Conservation (phyloP, 2,888 invertebrate species). For the Zygothrica quintamaculata region DNA sequence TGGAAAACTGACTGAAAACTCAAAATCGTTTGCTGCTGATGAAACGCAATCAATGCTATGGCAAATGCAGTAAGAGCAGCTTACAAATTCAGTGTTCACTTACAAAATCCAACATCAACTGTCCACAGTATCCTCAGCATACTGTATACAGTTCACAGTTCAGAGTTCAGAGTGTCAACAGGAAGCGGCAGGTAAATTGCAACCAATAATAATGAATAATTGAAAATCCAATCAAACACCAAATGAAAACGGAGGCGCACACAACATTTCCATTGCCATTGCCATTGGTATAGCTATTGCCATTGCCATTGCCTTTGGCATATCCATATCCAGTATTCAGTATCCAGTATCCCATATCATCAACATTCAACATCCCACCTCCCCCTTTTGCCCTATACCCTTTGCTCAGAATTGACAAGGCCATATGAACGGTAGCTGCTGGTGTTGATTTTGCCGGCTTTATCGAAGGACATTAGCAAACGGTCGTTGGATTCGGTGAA, state of each 20-base stretch:
- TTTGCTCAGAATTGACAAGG: slow-evolving; percentile 50
- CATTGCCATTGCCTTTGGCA: slow-evolving; percentile 27
- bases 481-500: slow-evolving; percentile 66
- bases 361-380: slow-evolving; percentile 6
- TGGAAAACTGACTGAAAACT: slow-evolving; percentile 69
- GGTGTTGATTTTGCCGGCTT: slow-evolving; percentile 77
- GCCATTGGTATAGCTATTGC: slow-evolving; percentile 22
- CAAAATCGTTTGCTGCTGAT: slow-evolving; percentile 37
- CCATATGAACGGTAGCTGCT: slow-evolving; percentile 38
- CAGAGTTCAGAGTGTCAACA: slow-evolving; percentile 25
- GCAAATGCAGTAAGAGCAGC: neutral
- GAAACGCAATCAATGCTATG: slow-evolving; percentile 72
- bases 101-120: neutral
- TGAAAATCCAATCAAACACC: slow-evolving; percentile 85
- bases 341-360: slow-evolving; percentile 39
- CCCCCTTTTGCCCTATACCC: slow-evolving; percentile 7
- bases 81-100: neutral
- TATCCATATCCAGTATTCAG: slow-evolving; percentile 40
- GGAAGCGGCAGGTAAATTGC: slow-evolving; percentile 77
- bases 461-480: slow-evolving; percentile 79
- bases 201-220: slow-evolving; percentile 85
- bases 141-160: slow-evolving; percentile 6
- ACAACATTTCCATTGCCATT: slow-evolving; percentile 25
- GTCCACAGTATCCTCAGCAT: no score
- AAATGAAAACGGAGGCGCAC: slow-evolving; percentile 78